These are phyloP conservation scores for Flexamia atlantica DNA, from an alignment of 2,888 invertebrate genomes.

Conservation along the genomic window DNA sequence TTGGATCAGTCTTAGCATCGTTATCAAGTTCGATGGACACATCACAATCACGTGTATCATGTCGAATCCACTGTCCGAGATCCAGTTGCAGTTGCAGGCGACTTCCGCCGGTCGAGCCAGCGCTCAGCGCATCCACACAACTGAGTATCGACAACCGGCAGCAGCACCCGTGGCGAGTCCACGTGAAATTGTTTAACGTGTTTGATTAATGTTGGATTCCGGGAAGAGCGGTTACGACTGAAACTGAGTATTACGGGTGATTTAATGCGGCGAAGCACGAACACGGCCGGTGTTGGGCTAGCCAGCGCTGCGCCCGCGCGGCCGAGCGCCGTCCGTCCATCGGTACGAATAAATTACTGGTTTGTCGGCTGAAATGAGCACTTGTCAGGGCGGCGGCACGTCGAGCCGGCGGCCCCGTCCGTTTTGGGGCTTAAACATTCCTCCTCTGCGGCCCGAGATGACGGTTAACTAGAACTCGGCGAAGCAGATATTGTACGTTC, in stretches of 20 bases:
- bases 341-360: conserved; percentile 60
- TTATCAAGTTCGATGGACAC: too few species aligned
- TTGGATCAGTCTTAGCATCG: too few species aligned
- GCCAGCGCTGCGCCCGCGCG: conserved; percentile 3
- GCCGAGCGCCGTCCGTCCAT: conserved; percentile 50
- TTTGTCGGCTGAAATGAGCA: conserved; percentile 58
- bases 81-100: too few species aligned
- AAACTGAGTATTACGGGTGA: conserved; percentile 56
- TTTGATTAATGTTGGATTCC: conserved; percentile 54
- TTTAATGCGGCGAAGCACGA: conserved; percentile 58
- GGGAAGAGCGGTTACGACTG: conserved; percentile 50
- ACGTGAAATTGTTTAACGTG: conserved; percentile 54
- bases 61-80: too few species aligned
- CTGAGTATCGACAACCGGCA: conserved; percentile 7
- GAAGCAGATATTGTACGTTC: conserved; percentile 13
- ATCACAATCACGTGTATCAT: too few species aligned
- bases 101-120: too few species aligned
- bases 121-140: too few species aligned
- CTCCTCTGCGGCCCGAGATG: conserved; percentile 17
- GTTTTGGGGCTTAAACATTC: conserved; percentile 54
- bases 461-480: neutral
- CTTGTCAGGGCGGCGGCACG: conserved; percentile 52
- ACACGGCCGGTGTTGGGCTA: neutral
- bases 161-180: conserved; percentile 4
- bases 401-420: conserved; percentile 28